Evolutionary conservation across 2,113 vertebrate species (phyloP).

Genomic region (Phrynosoma blainvillii): DNA sequence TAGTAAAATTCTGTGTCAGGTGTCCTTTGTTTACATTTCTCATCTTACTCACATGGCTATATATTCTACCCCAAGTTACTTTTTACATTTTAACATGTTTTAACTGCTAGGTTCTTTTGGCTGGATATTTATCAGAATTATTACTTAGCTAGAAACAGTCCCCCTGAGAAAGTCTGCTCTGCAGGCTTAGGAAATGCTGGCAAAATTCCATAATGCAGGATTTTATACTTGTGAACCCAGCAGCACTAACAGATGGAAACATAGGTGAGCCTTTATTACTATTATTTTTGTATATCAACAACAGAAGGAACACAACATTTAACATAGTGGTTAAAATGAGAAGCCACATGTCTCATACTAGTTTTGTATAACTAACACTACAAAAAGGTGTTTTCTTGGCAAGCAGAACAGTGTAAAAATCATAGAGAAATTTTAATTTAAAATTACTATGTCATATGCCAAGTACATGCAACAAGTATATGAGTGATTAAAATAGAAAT

Average conservation of each 20-base stretch:
- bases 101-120: not conserved
- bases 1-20: constrained; percentile 36
- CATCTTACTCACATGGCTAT: constrained; percentile 18
- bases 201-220: constrained; percentile 20
- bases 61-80: not conserved
- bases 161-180: constrained; percentile 9
- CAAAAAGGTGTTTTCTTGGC: constrained; percentile 19
- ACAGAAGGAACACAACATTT: not conserved
- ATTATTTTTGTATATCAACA: not conserved
- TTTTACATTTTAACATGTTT: constrained; percentile 19
- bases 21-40: constrained; percentile 20
- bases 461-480: not conserved
- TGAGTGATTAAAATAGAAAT: constrained; percentile 17
- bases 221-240: not conserved
- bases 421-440: not conserved
- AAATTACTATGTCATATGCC: constrained; percentile 15
- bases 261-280: not conserved
- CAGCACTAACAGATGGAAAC: not conserved
- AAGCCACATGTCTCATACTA: not conserved
- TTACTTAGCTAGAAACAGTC: not conserved
- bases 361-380: constrained; percentile 6
- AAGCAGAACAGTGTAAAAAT: constrained; percentile 6
- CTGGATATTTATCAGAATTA: not conserved
- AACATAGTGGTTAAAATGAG: constrained; percentile 14
- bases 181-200: not conserved